Conservation (phyloP, 2,113 vertebrate species). For the Egretta garzetta region DNA sequence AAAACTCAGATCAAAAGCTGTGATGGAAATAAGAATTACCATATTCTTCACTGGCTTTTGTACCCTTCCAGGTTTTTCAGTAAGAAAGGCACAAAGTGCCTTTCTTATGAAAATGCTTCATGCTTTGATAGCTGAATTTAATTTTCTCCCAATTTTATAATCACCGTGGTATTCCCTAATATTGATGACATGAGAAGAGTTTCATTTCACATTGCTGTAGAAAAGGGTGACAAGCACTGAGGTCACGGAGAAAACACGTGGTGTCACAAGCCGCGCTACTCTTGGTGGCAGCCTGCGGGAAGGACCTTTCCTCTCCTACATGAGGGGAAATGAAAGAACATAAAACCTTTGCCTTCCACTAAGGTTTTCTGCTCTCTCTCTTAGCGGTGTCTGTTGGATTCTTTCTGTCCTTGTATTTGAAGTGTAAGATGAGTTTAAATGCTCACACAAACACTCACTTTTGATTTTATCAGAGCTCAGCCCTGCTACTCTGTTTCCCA, state of each 20-base stretch:
- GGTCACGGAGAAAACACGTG: fast-evolving
- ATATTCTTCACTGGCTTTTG: background rate
- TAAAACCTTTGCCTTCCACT: background rate
- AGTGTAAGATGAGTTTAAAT: background rate
- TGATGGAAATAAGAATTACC: background rate
- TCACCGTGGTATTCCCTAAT: background rate
- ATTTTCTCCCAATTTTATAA: background rate
- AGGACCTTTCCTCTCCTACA: background rate
- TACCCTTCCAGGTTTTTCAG: background rate
- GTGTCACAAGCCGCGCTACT: background rate
- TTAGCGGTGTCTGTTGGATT: background rate
- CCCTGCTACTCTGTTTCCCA: background rate
- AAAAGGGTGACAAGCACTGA: background rate
- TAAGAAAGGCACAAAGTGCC: background rate
- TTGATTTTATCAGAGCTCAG: background rate
- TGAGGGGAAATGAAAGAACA: background rate
- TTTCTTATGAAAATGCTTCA: background rate
- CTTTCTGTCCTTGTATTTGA: background rate
- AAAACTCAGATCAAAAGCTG: background rate
- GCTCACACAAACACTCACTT: background rate
- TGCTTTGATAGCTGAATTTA: background rate
- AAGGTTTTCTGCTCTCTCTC: background rate
- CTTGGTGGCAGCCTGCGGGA: background rate
- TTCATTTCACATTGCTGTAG: background rate
- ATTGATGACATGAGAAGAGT: background rate